Evolutionary conservation across 1,140 invertebrate species (phyloP).

Genomic region (Polyergus mexicanus): DNA sequence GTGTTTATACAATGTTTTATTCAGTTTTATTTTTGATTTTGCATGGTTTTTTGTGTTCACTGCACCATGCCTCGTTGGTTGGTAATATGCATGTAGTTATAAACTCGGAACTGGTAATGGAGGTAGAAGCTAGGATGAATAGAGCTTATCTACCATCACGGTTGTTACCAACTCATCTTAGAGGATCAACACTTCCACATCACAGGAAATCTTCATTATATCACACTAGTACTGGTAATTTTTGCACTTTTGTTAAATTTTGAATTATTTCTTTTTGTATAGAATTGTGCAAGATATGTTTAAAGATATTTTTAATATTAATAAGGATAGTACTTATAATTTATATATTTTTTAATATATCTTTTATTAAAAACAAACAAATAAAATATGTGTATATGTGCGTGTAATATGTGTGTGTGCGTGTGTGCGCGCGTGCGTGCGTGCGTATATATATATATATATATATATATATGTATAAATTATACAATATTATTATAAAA

Average conservation of each 20-base stretch:
- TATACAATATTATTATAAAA: no score
- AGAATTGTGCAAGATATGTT: slow-evolving; percentile 17
- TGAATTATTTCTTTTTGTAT: slow-evolving; percentile 52
- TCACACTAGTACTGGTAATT: slow-evolving; percentile 84
- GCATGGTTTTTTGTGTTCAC: slow-evolving; percentile 87
- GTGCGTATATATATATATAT: no score
- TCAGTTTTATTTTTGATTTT: slow-evolving; percentile 86
- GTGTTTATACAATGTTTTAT: slow-evolving; percentile 82
- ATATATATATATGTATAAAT: no score
- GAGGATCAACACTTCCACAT: slow-evolving; percentile 82
- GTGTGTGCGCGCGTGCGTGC: no score
- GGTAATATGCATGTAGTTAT: slow-evolving; percentile 90
- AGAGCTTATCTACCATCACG: slow-evolving; percentile 92
- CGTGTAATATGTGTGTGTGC: no score
- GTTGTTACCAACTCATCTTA: slow-evolving; percentile 86
- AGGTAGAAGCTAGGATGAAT: slow-evolving; percentile 96
- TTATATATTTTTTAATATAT: neutral
- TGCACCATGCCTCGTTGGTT: slow-evolving; percentile 83
- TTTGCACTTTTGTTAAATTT: slow-evolving; percentile 72
- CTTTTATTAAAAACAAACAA: no score
- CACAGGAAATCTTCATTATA: slow-evolving; percentile 85
- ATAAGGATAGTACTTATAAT: neutral
- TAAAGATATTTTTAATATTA: neutral
- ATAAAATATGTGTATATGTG: no score
- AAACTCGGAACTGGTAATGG: slow-evolving; percentile 94